Conservation (phyloP, 2,797 vertebrate species). For the Poeciliopsis presidionis region DNA sequence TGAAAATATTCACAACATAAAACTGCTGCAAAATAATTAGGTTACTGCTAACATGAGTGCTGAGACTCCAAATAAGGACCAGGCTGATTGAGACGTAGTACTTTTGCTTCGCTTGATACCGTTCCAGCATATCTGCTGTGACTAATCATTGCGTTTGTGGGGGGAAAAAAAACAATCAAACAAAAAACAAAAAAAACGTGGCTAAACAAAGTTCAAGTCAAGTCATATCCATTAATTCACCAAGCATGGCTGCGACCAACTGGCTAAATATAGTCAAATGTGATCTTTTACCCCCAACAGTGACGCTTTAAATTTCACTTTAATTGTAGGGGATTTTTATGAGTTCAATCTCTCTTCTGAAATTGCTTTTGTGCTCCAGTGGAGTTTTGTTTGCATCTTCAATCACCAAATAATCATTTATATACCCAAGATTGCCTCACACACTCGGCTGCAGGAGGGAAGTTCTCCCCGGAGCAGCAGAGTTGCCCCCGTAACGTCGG, state of each 20-base stretch:
- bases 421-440: constrained; percentile 25
- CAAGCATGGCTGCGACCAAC: constrained; percentile 21
- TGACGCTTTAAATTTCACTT: constrained; percentile 8
- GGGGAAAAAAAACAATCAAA: too few relatives aligned
- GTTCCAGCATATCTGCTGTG: constrained; percentile 52
- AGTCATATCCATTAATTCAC: constrained; percentile 30
- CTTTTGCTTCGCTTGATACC: constrained; percentile 54
- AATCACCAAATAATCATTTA: constrained; percentile 16
- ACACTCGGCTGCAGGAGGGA: neutral
- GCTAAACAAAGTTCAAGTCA: constrained; percentile 48
- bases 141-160: constrained; percentile 35
- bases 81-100: constrained; percentile 43
- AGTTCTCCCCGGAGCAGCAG: neutral
- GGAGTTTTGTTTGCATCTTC: constrained; percentile 11
- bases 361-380: constrained; percentile 10
- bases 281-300: constrained; percentile 10
- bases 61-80: constrained; percentile 29
- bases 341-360: constrained; percentile 5
- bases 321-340: constrained; percentile 12
- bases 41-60: constrained; percentile 28
- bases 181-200: constrained; percentile 19
- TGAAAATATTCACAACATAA: constrained; percentile 26
- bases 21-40: constrained; percentile 44
- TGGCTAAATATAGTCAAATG: constrained; percentile 22
- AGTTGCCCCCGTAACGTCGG: neutral